Evolutionary conservation across 2,888 invertebrate genomes (phyloP), one percentile per base, ranked within the genome.

Genomic region (Drosophila leonis): DNA sequence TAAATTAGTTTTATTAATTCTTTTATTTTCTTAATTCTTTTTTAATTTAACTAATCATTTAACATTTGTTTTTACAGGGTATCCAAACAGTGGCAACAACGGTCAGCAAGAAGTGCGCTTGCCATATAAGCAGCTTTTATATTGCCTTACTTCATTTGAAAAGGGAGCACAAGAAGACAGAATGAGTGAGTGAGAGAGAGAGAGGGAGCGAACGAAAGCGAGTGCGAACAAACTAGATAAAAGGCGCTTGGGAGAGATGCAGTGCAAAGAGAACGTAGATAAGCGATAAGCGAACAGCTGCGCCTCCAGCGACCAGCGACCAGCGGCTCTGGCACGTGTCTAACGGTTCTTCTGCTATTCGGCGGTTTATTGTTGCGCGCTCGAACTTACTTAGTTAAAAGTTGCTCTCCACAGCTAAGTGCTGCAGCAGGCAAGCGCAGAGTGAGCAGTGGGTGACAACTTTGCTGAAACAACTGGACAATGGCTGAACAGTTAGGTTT

Each of bases 101-200:
- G 59, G 31, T 54, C 52, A 35, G 59, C 60, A 59, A 65, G 48
- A 49, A 70, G 54, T 61, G 59, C 49, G 59, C 63, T 65, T 44
- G 59, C 60, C 79, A 63, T 71, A 69, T 83, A 87, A 84, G 83
- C 70, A 66, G 78, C 83, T 88, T 88, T 86, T 76, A 73, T 81
- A 68, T 64, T 86, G 83, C 78, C 84, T 75, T 75, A 72, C 80
- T 83, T 86, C 71, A 86, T 78, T 86, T 73, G 48, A 65, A 65
- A 60, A 49, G 29, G 35, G 51, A 55, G 46, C 52, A 51, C 41
- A 52, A 62, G 55, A 33, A 33, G 35, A 24, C 7, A 44, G 13
- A 44, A 24, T 2, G 31, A 13, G 7, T 7, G 7, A 15, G 12
- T 20, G 10, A 24, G 15, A 6, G 12, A 15, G 46, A 18, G 10